Percentiles rank a stretch among this genome's conserved stretches.
These are phyloP conservation scores for Axis porcinus DNA, from an alignment of 2,113 vertebrate species.

Conservation along the genomic window DNA sequence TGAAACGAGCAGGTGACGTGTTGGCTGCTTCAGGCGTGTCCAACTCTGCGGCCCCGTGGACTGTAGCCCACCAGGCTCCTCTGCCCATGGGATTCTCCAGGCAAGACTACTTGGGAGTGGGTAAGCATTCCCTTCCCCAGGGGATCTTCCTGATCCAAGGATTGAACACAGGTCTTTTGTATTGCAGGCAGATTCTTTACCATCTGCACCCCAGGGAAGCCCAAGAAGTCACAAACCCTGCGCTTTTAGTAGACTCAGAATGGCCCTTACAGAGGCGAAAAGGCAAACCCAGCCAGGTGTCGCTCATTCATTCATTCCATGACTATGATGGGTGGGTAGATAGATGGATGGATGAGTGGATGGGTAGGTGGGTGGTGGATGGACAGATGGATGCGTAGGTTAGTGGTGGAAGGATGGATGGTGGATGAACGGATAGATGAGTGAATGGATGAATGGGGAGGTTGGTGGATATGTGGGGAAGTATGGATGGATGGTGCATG, in stretches of 20 bases:
- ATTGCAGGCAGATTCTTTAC: neutral
- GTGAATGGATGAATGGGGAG: neutral
- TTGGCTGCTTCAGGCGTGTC: neutral
- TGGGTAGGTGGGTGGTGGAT: fast-evolving
- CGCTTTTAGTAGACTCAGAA: too few species aligned
- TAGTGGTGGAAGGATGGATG: too few species aligned
- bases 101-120: neutral
- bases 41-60: neutral
- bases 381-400: neutral
- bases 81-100: neutral
- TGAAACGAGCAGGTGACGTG: neutral
- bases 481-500: fast-evolving
- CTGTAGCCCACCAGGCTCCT: neutral
- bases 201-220: neutral
- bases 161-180: neutral
- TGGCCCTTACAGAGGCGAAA: neutral
- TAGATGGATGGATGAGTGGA: fast-evolving
- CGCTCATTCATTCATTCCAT: fast-evolving
- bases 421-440: neutral
- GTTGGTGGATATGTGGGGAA: neutral
- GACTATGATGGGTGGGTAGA: too few species aligned
- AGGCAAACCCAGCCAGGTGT: neutral
- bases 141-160: neutral
- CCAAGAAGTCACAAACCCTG: neutral
- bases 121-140: neutral